phyloP scores from a whole-genome alignment of 2,888 invertebrate species.

The Homarus gammarus region DNA sequence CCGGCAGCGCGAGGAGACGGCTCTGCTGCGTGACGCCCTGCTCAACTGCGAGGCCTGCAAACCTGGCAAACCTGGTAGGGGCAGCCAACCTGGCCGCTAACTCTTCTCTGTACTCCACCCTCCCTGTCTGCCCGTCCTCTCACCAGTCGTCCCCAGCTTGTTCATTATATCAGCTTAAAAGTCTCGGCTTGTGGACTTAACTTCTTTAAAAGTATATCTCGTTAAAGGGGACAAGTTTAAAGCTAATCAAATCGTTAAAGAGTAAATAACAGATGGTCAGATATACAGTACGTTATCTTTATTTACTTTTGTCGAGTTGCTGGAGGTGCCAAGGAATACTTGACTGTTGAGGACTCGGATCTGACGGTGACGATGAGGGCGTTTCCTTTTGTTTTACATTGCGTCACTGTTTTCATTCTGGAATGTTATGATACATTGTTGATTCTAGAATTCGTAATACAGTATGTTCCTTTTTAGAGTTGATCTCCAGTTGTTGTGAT shows the following conservation, averaged over 20 bases:
- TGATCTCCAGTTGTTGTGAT: too few species aligned
- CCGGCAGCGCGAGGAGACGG: conserved; percentile 83
- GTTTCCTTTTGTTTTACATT: not conserved
- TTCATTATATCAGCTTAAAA: not conserved
- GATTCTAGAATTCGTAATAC: not conserved
- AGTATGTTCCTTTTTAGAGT: not conserved
- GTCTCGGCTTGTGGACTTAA: not conserved
- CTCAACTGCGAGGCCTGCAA: conserved; percentile 85
- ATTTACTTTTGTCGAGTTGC: not conserved
- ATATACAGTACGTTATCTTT: too few species aligned
- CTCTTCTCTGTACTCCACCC: conserved; percentile 10
- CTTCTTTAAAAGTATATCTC: not conserved
- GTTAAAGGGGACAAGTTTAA: too few species aligned
- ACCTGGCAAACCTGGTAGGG: conserved; percentile 77
- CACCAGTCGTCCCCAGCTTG: too few species aligned
- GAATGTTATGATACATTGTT: not conserved
- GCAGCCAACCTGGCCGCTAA: conserved; percentile 37
- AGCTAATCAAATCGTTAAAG: too few species aligned
- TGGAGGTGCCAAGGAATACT: not conserved
- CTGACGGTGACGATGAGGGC: not conserved
- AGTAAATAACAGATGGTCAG: too few species aligned
- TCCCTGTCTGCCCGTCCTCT: not conserved
- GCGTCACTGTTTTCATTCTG: not conserved
- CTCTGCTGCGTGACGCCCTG: conserved; percentile 85
- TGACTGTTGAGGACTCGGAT: not conserved